Conservation (phyloP, 2,113 vertebrate genomes). For the Patagioenas fasciata region DNA sequence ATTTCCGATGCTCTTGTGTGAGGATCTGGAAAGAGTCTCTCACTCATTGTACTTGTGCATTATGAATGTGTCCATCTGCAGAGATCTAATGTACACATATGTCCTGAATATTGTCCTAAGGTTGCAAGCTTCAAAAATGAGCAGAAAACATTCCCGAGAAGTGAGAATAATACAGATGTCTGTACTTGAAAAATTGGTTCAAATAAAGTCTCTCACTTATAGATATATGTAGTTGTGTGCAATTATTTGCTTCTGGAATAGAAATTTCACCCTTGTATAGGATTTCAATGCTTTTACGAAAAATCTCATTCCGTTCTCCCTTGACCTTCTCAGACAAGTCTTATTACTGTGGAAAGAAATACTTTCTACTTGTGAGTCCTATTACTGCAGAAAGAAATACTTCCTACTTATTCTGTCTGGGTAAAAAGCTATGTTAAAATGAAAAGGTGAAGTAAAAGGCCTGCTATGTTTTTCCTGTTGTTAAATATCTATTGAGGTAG, state of each 20-base stretch:
- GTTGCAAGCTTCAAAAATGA: conserved; percentile 70
- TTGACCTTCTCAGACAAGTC: neutral
- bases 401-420: neutral
- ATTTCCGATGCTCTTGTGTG: conserved; percentile 67
- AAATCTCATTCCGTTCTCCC: neutral
- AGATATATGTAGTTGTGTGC: neutral
- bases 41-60: conserved; percentile 70
- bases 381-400: neutral
- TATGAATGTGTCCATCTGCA: conserved; percentile 72
- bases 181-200: conserved; percentile 69
- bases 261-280: neutral
- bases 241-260: conserved; percentile 46
- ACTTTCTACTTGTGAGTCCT: neutral
- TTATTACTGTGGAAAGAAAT: neutral
- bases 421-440: neutral
- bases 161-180: conserved; percentile 70
- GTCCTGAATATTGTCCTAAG: conserved; percentile 71
- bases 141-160: conserved; percentile 64
- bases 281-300: neutral
- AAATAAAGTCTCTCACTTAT: conserved; percentile 70
- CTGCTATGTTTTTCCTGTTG: neutral
- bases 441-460: neutral
- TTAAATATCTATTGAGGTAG: neutral
- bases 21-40: conserved; percentile 71
- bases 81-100: conserved; percentile 71